Evolutionary conservation across 2,797 vertebrate species (phyloP), one percentile per base, ranked within the genome.

Genomic region (Dicrostonyx torquatus): DNA sequence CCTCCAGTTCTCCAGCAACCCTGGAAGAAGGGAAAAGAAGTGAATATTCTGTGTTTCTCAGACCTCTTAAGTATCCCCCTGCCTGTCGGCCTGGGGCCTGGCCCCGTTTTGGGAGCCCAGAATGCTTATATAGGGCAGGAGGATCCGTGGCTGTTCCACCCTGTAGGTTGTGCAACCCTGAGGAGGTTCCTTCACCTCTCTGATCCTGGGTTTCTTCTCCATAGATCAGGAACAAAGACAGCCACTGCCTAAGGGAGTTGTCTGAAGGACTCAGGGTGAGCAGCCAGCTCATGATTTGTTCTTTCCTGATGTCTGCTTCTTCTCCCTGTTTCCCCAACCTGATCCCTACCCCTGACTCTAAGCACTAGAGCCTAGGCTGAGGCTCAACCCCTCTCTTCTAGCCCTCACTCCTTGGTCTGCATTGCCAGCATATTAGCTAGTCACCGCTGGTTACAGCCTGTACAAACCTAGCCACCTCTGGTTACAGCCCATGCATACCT

Each of bases 1-100:
- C 96, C 93, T 98, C 98, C 14, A 90, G 97, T 78, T 97, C 98
- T 77, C 97, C 97, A 0, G 97, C 94, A 8, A 97, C 94, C 88
- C 98, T 99, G 93, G 88, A 97, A 97, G 68, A 78, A 97, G 94
- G n/a, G 37, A 70, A 80, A 29, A 89, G 79, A 78, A 68, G 87
- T 60, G 91, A 97, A 77, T 79, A 24, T 13, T 17, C 0, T 0
- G 89, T 50, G 15, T 40, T 64, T 29, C 50, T 48, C 24, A 62
- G 82, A n/a, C 45, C 64, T 80, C 79, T 3, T 0, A 64, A 31
- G 6, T 48, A 22, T 55, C 40, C 24, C 8, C 62, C 11, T 37
- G 45, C 53, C 40, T 37, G 73, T 53, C n/a, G 8, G 22, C 2
- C 2, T 17, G 53, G 26, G 17, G 70, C 62, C 55, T 76, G n/a